Evolutionary conservation across 1,140 invertebrate species (phyloP), one percentile per base, ranked within the genome.

Genomic region (Oncopeltus fasciatus): DNA sequence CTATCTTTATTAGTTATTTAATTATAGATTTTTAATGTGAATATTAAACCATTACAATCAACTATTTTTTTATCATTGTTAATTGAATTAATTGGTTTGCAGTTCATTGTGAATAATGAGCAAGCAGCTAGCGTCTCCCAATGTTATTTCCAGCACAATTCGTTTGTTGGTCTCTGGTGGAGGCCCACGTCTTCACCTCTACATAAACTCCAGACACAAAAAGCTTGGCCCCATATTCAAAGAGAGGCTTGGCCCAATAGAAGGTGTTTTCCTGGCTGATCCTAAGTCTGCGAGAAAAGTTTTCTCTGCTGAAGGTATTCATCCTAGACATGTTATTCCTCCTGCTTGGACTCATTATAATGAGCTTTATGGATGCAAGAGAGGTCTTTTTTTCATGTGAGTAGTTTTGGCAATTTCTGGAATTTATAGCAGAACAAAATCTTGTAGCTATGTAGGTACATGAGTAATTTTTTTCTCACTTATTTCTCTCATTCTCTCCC

Each of bases 381-480:
- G 90, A 66, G 90, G 90, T 18, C 74, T 94, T 11, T 85, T 92
- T 69, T 94, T 93, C 72, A 92, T 92, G 90, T 86, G 77, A 76
- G 78, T 77, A 60, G 51, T 57, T 8, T 38, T 21, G 9, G 28
- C 9, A 27, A 18, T 57, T 53, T n/a, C n/a, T n/a, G n/a, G n/a
- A n/a, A n/a, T n/a, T n/a, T n/a, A n/a, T n/a, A n/a, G n/a, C n/a
- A n/a, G n/a, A n/a, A n/a, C n/a, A n/a, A n/a, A n/a, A n/a, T n/a
- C n/a, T n/a, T n/a, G n/a, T n/a, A n/a, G n/a, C n/a, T n/a, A n/a
- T n/a, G n/a, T n/a, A n/a, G n/a, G n/a, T n/a, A n/a, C n/a, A n/a
- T n/a, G n/a, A 53, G 11, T n/a, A 9, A 53, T 11, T 14, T 16
- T n/a, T 14, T n/a, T 11, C 9, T 11, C 20, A 9, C 49, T 53